Conservation (phyloP, 2,888 invertebrate genomes). For the Acanthococcus lagerstroemiae region DNA sequence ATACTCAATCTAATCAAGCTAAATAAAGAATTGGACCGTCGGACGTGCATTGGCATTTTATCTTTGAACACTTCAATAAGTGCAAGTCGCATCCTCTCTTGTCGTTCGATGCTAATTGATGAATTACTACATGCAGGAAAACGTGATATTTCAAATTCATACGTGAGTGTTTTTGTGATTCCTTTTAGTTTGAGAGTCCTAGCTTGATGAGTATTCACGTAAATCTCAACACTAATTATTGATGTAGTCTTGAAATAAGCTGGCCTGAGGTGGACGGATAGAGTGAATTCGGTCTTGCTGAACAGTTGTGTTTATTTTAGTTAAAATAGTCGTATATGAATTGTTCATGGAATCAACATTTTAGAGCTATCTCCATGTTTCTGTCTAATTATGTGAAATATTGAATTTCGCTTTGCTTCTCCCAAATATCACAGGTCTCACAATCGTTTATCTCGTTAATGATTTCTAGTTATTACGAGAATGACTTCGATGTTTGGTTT, state of each 20-base stretch:
- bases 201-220: no score
- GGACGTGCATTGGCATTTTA: neutral
- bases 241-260: no score
- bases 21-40: neutral
- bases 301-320: no score
- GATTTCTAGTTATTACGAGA: constrained; percentile 43
- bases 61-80: neutral
- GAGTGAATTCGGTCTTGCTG: no score
- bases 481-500: constrained; percentile 43
- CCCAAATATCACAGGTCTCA: constrained; percentile 43
- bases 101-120: neutral
- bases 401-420: constrained; percentile 21
- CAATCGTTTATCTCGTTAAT: constrained; percentile 50
- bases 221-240: no score
- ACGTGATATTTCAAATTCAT: neutral
- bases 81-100: neutral
- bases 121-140: constrained; percentile 3
- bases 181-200: no score
- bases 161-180: constrained; percentile 6
- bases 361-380: no score
- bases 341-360: no score
- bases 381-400: neutral
- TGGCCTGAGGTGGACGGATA: no score
- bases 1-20: no score
- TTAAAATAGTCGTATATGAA: no score